Conservation (phyloP, 2,888 invertebrate species). For the Endotricha flammealis region DNA sequence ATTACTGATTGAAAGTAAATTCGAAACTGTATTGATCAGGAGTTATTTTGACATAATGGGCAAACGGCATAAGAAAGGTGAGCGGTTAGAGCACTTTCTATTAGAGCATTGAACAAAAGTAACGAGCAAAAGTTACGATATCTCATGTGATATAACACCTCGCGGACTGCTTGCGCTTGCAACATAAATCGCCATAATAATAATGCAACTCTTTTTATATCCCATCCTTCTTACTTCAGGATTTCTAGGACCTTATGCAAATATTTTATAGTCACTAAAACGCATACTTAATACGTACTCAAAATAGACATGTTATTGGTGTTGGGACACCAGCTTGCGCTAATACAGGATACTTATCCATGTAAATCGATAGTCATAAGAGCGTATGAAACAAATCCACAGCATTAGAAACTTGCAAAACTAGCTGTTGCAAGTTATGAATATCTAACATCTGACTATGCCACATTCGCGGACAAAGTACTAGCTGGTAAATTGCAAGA, state of each 20-base stretch:
- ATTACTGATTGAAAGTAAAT: no score
- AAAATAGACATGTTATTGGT: no score
- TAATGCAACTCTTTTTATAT: no score
- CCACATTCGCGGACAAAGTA: slow-evolving; percentile 61
- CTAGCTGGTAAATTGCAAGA: slow-evolving; percentile 69
- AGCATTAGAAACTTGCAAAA: slow-evolving; percentile 54
- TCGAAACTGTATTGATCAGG: no score
- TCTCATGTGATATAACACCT: slow-evolving; percentile 62
- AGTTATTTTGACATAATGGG: slow-evolving; percentile 16
- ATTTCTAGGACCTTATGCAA: no score
- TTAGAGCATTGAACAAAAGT: slow-evolving; percentile 54
- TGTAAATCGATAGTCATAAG: slow-evolving; percentile 13
- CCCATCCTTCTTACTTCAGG: no score
- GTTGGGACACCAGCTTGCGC: no score
- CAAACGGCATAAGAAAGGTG: slow-evolving; percentile 62
- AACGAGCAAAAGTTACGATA: slow-evolving; percentile 67
- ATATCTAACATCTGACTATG: slow-evolving; percentile 62
- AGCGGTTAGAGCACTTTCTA: slow-evolving; percentile 66
- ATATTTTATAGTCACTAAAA: no score
- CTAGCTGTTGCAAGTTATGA: slow-evolving; percentile 62
- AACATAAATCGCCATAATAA: no score
- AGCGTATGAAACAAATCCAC: slow-evolving; percentile 33
- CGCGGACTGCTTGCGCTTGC: slow-evolving; percentile 25
- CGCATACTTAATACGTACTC: no score
- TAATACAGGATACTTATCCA: no score